phyloP scores from a whole-genome alignment of 2,797 vertebrate genomes.

The Tachyglossus aculeatus region DNA sequence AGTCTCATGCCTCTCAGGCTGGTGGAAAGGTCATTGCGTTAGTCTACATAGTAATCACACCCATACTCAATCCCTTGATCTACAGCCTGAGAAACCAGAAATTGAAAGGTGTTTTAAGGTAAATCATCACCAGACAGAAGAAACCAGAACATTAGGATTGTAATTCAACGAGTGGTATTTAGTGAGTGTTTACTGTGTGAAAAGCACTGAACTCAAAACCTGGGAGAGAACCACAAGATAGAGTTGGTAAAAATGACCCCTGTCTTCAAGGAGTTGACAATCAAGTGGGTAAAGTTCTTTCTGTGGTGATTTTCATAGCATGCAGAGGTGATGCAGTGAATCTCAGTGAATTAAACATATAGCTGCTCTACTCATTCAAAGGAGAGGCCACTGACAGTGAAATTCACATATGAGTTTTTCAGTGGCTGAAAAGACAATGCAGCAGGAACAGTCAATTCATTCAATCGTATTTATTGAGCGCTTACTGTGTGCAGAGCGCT shows the following conservation, averaged over 20 bases:
- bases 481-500: too few species aligned
- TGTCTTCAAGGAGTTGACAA: too few species aligned
- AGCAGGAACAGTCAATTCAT: too few species aligned
- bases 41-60: background rate
- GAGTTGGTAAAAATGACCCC: background rate
- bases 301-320: too few species aligned
- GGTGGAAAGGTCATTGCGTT: conserved; percentile 40
- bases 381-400: too few species aligned
- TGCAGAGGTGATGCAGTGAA: background rate
- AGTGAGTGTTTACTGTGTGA: background rate
- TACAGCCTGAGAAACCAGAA: background rate
- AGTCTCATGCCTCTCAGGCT: conserved; percentile 18
- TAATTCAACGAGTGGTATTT: background rate
- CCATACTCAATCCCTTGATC: background rate
- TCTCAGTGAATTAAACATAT: background rate
- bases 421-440: too few species aligned
- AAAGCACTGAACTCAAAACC: background rate
- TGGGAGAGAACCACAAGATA: too few species aligned
- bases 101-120: background rate
- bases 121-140: background rate
- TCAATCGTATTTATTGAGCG: too few species aligned
- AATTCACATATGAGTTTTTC: too few species aligned
- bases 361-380: background rate
- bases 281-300: too few species aligned
- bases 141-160: background rate